Percentiles rank a stretch among this genome's conserved stretches.
These are phyloP conservation scores for Rhabdophis nuchalis DNA, from an alignment of 2,797 vertebrate species.

Conservation along the genomic window DNA sequence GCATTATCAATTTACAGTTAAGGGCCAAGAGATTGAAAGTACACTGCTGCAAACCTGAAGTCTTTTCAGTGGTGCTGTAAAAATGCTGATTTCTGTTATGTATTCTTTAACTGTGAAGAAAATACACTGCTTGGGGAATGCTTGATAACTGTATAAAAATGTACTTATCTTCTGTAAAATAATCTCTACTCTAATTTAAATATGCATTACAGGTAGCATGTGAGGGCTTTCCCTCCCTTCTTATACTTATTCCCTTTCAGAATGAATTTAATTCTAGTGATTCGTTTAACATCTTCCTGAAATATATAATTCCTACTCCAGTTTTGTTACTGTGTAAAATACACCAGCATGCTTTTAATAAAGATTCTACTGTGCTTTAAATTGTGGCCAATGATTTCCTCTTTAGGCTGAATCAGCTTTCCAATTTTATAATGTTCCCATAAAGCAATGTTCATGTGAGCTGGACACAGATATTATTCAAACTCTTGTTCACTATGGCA, in stretches of 20 bases:
- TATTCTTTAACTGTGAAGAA: not conserved
- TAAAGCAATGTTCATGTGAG: not conserved
- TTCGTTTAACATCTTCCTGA: not conserved
- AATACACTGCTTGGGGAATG: not conserved
- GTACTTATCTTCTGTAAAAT: not conserved
- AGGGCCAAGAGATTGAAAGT: not conserved
- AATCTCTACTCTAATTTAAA: not conserved
- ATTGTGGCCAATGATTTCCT: not conserved
- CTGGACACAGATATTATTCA: not conserved
- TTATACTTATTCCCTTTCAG: accelerated
- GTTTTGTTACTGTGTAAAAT: slow-evolving; percentile 9
- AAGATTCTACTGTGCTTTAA: slow-evolving; percentile 14
- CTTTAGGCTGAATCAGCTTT: not conserved
- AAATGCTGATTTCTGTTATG: not conserved
- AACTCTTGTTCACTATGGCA: not conserved
- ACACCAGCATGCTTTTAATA: not conserved
- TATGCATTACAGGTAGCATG: not conserved
- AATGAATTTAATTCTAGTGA: slow-evolving; percentile 5
- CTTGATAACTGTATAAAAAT: not conserved
- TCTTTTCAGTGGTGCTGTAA: not conserved
- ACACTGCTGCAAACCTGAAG: not conserved
- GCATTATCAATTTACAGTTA: not conserved
- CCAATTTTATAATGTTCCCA: slow-evolving; percentile 20
- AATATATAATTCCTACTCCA: not conserved
- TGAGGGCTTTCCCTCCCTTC: not conserved